Evolutionary conservation across 2,888 invertebrate genomes (phyloP).

Genomic region (Frankliniella fusca): DNA sequence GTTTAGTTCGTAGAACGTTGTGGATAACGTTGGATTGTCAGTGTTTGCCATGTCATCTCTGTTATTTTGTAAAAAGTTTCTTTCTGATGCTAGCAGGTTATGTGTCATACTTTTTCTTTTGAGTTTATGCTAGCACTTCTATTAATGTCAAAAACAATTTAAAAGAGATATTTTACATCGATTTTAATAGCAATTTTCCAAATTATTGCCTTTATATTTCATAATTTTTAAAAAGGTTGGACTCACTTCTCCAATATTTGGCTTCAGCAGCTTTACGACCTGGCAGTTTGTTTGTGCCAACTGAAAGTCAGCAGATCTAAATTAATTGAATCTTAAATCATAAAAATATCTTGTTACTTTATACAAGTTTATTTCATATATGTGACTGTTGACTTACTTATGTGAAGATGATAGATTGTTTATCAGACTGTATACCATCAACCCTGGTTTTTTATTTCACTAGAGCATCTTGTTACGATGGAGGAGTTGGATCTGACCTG

Average conservation of each 20-base stretch:
- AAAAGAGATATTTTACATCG: neutral
- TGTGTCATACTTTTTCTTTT: neutral
- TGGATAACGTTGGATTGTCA: constrained; percentile 23
- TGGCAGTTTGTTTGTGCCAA: neutral
- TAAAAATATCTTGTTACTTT: no score
- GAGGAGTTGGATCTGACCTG: constrained; percentile 37
- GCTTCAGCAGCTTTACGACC: neutral
- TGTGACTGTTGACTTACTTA: no score
- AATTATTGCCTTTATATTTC: neutral
- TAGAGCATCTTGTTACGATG: constrained; percentile 34
- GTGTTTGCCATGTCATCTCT: neutral
- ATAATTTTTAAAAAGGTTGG: neutral
- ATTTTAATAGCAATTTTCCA: neutral
- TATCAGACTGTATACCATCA: no score
- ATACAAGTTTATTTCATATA: no score
- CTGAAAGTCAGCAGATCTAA: no score
- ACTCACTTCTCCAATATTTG: neutral
- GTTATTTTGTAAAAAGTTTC: neutral
- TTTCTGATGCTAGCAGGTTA: neutral
- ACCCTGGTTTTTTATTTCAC: constrained; percentile 39
- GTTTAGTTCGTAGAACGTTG: constrained; percentile 42
- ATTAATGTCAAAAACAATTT: neutral
- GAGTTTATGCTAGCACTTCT: neutral
- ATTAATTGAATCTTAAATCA: no score
- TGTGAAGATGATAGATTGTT: no score